Conservation (phyloP, 2,888 invertebrate species). For the Calameuta pallipes region DNA sequence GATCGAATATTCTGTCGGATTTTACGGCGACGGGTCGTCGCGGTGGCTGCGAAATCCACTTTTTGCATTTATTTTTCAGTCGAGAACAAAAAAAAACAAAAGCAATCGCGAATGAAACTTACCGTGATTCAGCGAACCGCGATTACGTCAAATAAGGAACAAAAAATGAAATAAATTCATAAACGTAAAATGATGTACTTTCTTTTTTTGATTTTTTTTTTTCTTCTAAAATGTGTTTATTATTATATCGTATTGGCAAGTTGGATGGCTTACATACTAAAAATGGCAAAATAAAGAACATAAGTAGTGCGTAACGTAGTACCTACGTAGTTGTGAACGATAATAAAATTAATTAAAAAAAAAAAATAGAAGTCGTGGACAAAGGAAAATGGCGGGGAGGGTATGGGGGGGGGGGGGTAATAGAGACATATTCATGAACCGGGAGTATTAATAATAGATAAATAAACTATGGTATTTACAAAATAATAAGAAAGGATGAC, state of each 20-base stretch:
- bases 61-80: not conserved
- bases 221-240: constrained; percentile 53
- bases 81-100: not conserved
- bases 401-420: constrained; percentile 13
- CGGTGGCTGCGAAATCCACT: too few species aligned
- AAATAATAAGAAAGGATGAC: constrained; percentile 7
- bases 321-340: constrained; percentile 38
- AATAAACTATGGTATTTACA: constrained; percentile 22
- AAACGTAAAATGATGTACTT: constrained; percentile 37
- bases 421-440: constrained; percentile 29
- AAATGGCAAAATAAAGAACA: constrained; percentile 52
- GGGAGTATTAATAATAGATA: constrained; percentile 31
- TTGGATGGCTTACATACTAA: constrained; percentile 62
- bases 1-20: too few species aligned
- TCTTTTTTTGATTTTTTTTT: constrained; percentile 39
- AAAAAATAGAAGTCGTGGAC: constrained; percentile 10
- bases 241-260: constrained; percentile 65
- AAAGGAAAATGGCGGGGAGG: too few species aligned
- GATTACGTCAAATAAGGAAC: not conserved
- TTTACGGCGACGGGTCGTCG: too few species aligned
- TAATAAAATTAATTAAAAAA: constrained; percentile 38
- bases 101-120: not conserved
- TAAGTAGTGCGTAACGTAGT: constrained; percentile 45
- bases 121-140: not conserved
- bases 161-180: constrained; percentile 29